Evolutionary conservation across 64 coral and sea anemone species (phyloP).

Genomic region (Stichodactyla mertensii): DNA sequence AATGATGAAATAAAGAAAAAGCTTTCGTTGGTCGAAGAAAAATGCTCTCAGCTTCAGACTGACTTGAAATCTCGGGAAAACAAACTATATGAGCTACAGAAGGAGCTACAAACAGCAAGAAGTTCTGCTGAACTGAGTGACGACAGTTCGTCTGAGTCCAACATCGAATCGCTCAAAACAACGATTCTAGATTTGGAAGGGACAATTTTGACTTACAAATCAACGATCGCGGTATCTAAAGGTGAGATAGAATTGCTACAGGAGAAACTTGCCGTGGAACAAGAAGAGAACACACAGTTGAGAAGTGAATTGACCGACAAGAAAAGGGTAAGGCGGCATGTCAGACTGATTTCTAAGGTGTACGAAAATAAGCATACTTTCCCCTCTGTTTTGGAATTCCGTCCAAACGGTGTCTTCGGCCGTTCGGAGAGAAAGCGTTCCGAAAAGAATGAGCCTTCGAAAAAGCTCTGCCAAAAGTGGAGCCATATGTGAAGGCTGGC

Average conservation of each 20-base stretch:
- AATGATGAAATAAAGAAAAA: not conserved
- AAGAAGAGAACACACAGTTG: slow-evolving; percentile 52
- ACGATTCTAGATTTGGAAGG: slow-evolving; percentile 20
- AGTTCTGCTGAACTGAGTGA: not conserved
- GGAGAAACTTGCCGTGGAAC: slow-evolving; percentile 50
- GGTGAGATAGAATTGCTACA: slow-evolving; percentile 38
- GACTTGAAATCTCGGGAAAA: not conserved
- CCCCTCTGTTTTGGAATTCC: too few species aligned
- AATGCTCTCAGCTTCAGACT: not conserved
- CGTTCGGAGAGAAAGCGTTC: too few species aligned
- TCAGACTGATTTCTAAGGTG: not conserved
- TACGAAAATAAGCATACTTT: too few species aligned
- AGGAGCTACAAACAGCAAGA: not conserved
- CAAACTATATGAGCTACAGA: not conserved
- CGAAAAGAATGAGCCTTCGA: too few species aligned
- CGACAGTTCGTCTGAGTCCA: not conserved
- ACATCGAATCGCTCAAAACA: not conserved
- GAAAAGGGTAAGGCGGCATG: slow-evolving; percentile 32
- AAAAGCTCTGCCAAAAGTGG: too few species aligned
- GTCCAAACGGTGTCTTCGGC: too few species aligned
- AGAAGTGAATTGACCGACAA: slow-evolving; percentile 34
- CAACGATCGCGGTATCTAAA: slow-evolving; percentile 21
- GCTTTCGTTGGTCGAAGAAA: not conserved
- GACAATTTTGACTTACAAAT: slow-evolving; percentile 24
- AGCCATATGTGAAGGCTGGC: too few species aligned